phyloP scores from a whole-genome alignment of 2,888 invertebrate species.

The Dendrolimus pini region DNA sequence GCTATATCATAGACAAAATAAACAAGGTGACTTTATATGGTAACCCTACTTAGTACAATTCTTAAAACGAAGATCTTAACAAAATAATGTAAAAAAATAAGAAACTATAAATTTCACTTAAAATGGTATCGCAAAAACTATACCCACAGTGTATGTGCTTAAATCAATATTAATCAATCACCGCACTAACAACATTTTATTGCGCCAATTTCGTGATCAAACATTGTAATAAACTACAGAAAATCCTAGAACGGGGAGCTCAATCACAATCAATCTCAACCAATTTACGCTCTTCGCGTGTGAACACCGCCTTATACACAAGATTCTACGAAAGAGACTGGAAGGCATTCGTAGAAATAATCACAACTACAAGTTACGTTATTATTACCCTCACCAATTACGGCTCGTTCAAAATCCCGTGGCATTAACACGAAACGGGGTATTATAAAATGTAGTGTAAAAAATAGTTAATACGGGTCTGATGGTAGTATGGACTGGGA shows the following conservation, averaged over 20 bases:
- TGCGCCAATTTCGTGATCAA: no score
- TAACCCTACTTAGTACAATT: no score
- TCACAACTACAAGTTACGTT: conserved; percentile 26
- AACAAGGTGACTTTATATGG: no score
- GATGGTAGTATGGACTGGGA: background rate
- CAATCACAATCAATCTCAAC: background rate
- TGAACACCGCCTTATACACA: background rate
- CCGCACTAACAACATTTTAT: no score
- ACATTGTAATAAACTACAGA: no score
- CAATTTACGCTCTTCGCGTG: background rate
- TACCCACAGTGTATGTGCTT: no score
- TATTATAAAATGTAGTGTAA: background rate
- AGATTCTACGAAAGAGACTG: background rate
- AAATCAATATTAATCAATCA: no score
- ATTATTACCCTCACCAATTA: conserved; percentile 29
- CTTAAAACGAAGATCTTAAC: no score
- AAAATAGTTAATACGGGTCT: background rate
- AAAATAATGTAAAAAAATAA: no score
- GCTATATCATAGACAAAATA: no score
- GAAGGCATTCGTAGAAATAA: conserved; percentile 35
- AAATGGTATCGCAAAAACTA: no score
- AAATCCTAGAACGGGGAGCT: background rate
- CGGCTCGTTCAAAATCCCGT: conserved; percentile 16
- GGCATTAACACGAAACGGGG: conserved; percentile 7
- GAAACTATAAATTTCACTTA: no score